Evolutionary conservation across 2,888 invertebrate genomes (phyloP), one percentile per base, ranked within the genome.

Genomic region (Nematopogon swammerdamellus): DNA sequence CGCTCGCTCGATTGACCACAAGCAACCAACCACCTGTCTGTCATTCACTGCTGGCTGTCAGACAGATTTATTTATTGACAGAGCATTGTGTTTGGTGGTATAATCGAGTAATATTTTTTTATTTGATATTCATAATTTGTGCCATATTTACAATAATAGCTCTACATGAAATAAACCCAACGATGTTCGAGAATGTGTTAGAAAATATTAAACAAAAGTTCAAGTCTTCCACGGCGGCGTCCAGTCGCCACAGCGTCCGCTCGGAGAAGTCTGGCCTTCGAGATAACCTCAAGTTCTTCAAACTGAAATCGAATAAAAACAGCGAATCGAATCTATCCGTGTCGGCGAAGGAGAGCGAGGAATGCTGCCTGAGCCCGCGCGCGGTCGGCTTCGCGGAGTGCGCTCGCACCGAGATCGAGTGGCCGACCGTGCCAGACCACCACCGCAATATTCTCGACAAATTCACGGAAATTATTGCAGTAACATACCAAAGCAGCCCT

Each of bases 301-400:
- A 70, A 59, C 59, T 64, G 14, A 77, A 72, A 59, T 56, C 70
- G 44, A n/a, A n/a, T n/a, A n/a, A n/a, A n/a, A n/a, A n/a, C n/a
- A n/a, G 59, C 60, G 43, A 16, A 14, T 8, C 16, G 30, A 29
- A 30, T 36, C 19, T 43, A 25, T 19, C 52, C 56, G 62, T 52
- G 58, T 59, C 49, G 52, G 62, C 60, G 56, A 62, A 62, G 48
- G 67, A 70, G 58, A 72, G 71, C 60, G 64, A 70, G 57, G 60
- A 72, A 59, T 63, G 61, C 55, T 81, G 76, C 57, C 63, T 84
- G 59, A 82, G 83, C 55, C 83, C 84, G 45, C 71, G 83, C 59
- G 84, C 83, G 49, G 72, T 74, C 59, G 77, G 81, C 20, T 63
- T 67, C 42, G 70, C 67, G 44, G 73, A 72, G 54, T 72, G 70